phyloP scores from a whole-genome alignment of 2,888 invertebrate species.

The Falcaria lacertinaria region DNA sequence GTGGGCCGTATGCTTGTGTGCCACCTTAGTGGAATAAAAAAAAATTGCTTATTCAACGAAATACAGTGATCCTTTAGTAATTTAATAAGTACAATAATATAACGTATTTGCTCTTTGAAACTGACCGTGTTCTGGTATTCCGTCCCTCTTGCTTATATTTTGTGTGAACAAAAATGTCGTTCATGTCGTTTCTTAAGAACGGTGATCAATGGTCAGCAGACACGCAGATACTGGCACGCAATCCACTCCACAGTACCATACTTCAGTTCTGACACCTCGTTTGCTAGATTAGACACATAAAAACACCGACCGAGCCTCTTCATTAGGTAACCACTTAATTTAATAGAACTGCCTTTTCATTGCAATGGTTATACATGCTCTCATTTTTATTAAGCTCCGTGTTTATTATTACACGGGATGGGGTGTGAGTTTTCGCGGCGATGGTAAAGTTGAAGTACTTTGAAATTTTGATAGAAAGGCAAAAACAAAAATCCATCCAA shows the following conservation, averaged over 20 bases:
- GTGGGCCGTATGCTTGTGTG: too few species aligned
- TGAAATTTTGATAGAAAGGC: too few species aligned
- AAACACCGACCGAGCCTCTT: slow-evolving; percentile 55
- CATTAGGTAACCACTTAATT: slow-evolving; percentile 47
- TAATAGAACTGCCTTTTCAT: slow-evolving; percentile 34
- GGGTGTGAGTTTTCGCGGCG: not conserved
- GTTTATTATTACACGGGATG: slow-evolving; percentile 7
- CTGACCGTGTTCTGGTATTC: not conserved
- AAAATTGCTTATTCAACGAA: too few species aligned
- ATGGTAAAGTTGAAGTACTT: slow-evolving; percentile 3
- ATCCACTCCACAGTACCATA: slow-evolving; percentile 52
- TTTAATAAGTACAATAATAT: not conserved
- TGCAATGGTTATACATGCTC: slow-evolving; percentile 21
- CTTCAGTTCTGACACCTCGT: slow-evolving; percentile 51
- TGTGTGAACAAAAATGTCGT: slow-evolving; percentile 61
- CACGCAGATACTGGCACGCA: slow-evolving; percentile 42
- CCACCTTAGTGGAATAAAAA: too few species aligned
- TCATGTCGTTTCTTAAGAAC: slow-evolving; percentile 55
- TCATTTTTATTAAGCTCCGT: slow-evolving; percentile 8
- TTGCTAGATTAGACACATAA: slow-evolving; percentile 54
- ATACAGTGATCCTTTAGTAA: too few species aligned
- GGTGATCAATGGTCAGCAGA: slow-evolving; percentile 62
- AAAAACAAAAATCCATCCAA: too few species aligned
- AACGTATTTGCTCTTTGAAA: not conserved
- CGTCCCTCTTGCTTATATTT: slow-evolving; percentile 15